A percentile compares a stretch with the other conserved stretches of the same genome.
phyloP scores from a whole-genome alignment of 2,797 vertebrate species.

The Melopsittacus undulatus region DNA sequence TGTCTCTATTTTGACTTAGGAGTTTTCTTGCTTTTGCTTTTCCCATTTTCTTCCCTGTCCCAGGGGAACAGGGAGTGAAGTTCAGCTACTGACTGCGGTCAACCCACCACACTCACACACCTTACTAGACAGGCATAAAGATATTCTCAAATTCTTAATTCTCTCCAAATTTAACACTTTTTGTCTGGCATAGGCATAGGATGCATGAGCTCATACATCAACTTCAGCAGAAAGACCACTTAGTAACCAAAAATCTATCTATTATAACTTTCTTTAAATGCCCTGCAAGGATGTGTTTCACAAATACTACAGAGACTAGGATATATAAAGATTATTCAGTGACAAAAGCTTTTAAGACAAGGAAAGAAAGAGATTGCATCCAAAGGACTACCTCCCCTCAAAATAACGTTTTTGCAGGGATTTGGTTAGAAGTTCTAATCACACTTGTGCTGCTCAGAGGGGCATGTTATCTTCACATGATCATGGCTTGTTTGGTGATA shows the following conservation, averaged over 20 bases:
- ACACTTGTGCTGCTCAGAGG: not conserved
- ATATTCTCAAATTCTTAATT: not conserved
- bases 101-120: not conserved
- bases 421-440: not conserved
- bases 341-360: not conserved
- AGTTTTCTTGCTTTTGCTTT: not conserved
- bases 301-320: not conserved
- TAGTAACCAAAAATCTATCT: not conserved
- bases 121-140: rapidly evolving
- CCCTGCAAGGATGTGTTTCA: not conserved
- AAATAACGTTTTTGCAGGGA: not conserved
- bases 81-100: not conserved
- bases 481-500: not conserved
- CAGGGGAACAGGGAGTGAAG: rapidly evolving
- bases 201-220: not conserved
- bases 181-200: not conserved
- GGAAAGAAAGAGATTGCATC: not conserved
- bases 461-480: not conserved
- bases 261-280: not conserved
- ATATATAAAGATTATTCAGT: not conserved
- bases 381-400: rapidly evolving
- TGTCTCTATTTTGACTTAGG: not conserved
- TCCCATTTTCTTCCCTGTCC: not conserved
- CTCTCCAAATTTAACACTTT: not conserved
- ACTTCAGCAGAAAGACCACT: not conserved